Base-by-base conservation (phyloP, 2,797 vertebrate genomes). In the Enteromius thamalakanensis region DNA sequence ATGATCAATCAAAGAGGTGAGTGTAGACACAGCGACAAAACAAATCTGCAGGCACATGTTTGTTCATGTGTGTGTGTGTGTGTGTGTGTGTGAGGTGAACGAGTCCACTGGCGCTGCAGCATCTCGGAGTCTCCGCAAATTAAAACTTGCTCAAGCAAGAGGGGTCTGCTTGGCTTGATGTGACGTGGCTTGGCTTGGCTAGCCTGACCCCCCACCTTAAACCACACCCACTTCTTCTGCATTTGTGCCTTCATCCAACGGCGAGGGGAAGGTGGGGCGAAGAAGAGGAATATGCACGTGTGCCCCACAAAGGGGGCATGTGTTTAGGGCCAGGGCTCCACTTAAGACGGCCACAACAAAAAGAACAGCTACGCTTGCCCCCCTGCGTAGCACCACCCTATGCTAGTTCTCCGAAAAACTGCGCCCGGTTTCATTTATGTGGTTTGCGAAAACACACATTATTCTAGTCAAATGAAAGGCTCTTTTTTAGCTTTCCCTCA, bases 81-180 rank as follows among this genome's bases (percentile, higher is more conserved):
- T 26, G 47, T 23, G 65, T 34, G 75, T 60, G 58, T 51, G 64
- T 34, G 60, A 53, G 84, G 72, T 82, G 78, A 81, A 81, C 23
- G 87, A 90, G 92, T 90, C 81, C 90, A 91, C 55, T 64, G 81
- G 83, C 40, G 9, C 81, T 82, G 86, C 88, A 84, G 88, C 88
- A 87, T 90, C 87, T 86, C 82, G 40, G 87, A 87, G 86, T 88
- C 88, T 89, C 87, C 89, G 76, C 90, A 92, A 92, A 93, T 93
- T 94, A 92, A 93, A 93, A 91, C 87, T 90, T 91, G 90, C 87
- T 92, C 91, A 93, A 93, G 90, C 91, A 91, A 90, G 78, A 85
- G 79, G 83, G 81, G 86, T 81, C 79, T 76, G 34, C 53, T 62
- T 80, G 53, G 86, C 76, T 71, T 87, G 76, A 81, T 62, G 84